These are phyloP conservation scores for Ephialtes manifestator DNA, from an alignment of 2,888 invertebrate genomes.

Conservation along the genomic window DNA sequence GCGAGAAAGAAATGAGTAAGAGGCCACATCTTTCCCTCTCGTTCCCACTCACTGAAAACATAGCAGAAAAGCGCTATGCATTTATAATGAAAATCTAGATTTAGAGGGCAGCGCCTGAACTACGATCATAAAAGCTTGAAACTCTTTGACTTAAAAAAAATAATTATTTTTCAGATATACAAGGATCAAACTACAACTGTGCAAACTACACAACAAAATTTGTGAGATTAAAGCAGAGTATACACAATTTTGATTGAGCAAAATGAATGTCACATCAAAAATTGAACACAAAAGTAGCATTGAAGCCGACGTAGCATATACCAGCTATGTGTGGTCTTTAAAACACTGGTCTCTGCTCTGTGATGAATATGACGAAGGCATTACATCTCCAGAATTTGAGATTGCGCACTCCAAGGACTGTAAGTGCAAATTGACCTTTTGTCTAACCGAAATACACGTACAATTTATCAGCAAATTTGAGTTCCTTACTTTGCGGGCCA, in stretches of 20 bases:
- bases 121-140: no score
- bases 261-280: neutral
- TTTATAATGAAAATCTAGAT: no score
- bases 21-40: no score
- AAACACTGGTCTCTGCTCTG: slow-evolving; percentile 29
- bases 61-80: no score
- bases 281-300: neutral
- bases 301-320: neutral
- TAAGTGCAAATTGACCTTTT: neutral
- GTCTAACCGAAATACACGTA: neutral
- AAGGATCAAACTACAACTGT: no score
- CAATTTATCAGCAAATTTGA: neutral
- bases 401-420: neutral
- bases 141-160: no score
- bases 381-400: neutral
- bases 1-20: no score
- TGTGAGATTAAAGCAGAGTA: neutral
- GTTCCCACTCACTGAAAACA: no score
- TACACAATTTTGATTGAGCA: neutral
- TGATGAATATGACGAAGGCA: neutral
- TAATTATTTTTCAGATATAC: no score
- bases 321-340: slow-evolving; percentile 25
- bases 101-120: no score
- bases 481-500: neutral
- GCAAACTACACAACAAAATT: no score